These are phyloP conservation scores for Heterodera filipjevi DNA, from an alignment of 2,888 invertebrate genomes.

Conservation along the genomic window DNA sequence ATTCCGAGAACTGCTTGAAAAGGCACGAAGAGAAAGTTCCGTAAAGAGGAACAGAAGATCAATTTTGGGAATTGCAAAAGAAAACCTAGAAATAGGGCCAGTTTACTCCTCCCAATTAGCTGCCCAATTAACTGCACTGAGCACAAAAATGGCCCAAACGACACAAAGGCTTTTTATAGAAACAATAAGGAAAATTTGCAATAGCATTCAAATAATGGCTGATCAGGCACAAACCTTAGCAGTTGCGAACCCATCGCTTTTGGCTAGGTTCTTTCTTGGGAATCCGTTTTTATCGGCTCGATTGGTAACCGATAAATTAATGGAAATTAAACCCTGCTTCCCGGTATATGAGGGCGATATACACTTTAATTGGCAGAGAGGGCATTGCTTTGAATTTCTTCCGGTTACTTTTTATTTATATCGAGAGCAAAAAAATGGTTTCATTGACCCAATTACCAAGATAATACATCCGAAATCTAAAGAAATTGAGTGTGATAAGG, in stretches of 20 bases:
- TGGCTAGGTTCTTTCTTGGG: neutral
- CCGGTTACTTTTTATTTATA: slow-evolving; percentile 5
- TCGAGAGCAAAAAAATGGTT: neutral
- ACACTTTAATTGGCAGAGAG: slow-evolving; percentile 19
- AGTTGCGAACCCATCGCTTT: neutral
- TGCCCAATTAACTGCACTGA: slow-evolving; percentile 16
- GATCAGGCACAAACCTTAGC: neutral
- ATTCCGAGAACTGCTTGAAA: neutral
- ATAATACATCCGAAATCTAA: slow-evolving; percentile 1
- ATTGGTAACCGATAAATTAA: neutral
- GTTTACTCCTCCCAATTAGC: slow-evolving; percentile 15
- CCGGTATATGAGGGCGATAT: neutral
- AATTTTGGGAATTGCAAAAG: too few species aligned
- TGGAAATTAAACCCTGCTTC: slow-evolving; percentile 16
- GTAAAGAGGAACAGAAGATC: too few species aligned
- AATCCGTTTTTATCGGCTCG: neutral
- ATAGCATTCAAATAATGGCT: neutral
- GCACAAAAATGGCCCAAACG: neutral
- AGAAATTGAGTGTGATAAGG: neutral
- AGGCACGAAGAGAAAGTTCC: neutral
- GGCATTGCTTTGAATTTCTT: slow-evolving; percentile 4
- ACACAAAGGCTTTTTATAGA: slow-evolving; percentile 4
- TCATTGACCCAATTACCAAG: slow-evolving; percentile 6
- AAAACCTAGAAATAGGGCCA: neutral
- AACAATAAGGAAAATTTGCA: neutral